Conservation (phyloP, 2,888 invertebrate genomes). For the Siphlonurus alternatus region DNA sequence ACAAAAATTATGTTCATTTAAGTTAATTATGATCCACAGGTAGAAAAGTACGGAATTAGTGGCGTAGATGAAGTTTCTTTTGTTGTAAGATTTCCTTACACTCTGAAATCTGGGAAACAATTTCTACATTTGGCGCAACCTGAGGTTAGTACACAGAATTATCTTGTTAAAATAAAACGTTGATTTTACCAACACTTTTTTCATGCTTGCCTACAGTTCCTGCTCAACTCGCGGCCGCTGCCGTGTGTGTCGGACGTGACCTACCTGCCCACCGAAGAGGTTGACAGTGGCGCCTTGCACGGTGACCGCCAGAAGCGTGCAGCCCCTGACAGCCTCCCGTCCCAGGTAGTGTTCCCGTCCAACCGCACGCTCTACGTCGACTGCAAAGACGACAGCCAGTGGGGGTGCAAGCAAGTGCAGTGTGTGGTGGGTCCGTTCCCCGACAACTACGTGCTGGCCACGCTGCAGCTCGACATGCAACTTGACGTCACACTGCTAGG, state of each 20-base stretch:
- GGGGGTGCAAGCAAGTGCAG: constrained; percentile 18
- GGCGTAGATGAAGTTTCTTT: background rate
- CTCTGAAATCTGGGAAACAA: background rate
- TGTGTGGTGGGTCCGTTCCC: constrained; percentile 24
- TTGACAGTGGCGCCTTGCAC: background rate
- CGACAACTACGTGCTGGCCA: constrained; percentile 20
- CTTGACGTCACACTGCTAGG: constrained; percentile 21
- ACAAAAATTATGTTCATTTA: too few relatives aligned
- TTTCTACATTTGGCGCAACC: background rate
- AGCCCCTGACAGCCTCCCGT: background rate
- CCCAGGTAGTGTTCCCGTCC: background rate
- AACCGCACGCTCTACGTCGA: constrained; percentile 23
- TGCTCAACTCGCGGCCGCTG: background rate
- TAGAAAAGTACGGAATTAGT: background rate
- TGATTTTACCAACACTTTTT: too few relatives aligned
- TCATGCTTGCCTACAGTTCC: too few relatives aligned
- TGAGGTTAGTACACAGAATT: background rate
- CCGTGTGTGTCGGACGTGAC: background rate
- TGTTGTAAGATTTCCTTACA: background rate
- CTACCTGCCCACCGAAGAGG: background rate
- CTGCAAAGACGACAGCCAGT: constrained; percentile 17
- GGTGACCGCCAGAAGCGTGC: background rate
- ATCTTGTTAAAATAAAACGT: background rate
- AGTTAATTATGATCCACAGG: background rate
- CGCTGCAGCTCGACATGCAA: constrained; percentile 22